phyloP scores from a whole-genome alignment of 2,113 vertebrate genomes.

The Equus quagga region DNA sequence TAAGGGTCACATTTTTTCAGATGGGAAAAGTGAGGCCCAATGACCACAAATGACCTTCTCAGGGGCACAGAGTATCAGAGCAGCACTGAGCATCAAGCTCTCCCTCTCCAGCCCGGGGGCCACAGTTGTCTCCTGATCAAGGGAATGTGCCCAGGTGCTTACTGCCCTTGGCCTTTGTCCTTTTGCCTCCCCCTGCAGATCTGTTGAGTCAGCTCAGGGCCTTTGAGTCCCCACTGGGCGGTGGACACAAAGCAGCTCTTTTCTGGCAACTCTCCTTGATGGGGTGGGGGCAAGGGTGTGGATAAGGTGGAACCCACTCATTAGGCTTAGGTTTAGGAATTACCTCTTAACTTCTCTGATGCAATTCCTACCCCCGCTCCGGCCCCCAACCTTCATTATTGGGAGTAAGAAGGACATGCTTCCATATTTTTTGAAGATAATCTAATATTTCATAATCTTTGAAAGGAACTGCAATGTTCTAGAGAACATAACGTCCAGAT shows the following conservation, averaged over 20 bases:
- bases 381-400: not conserved
- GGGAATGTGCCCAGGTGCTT: rapidly evolving
- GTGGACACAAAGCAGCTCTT: not conserved
- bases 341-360: not conserved
- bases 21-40: not conserved
- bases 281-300: not conserved
- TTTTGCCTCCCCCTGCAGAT: not conserved
- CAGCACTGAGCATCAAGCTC: rapidly evolving
- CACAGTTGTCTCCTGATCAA: rapidly evolving
- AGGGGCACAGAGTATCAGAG: not conserved
- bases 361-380: not conserved
- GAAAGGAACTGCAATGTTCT: not conserved
- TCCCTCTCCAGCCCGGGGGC: not conserved
- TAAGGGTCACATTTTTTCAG: not conserved
- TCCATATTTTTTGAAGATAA: not conserved
- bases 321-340: not conserved
- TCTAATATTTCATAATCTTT: not conserved
- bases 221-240: too few relatives aligned
- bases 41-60: not conserved
- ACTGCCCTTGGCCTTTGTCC: not conserved
- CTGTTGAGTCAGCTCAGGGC: not conserved
- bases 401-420: not conserved
- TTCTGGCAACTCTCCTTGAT: not conserved
- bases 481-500: not conserved
- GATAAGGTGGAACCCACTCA: not conserved